Evolutionary conservation across 1,140 invertebrate species (phyloP).

Genomic region (Calephelis nemesis): DNA sequence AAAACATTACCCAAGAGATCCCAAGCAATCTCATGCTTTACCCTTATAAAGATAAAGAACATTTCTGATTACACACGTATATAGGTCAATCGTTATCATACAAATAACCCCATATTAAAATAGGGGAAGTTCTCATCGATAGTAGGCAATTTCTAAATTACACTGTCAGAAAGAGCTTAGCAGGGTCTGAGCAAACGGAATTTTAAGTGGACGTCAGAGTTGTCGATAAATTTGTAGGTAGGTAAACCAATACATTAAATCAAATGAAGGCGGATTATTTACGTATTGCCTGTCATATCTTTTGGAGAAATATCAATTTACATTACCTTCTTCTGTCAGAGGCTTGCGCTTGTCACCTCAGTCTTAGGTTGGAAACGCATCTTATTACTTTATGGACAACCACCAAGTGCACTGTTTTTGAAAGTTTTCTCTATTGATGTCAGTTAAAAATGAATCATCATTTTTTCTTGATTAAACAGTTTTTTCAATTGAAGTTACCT

Average conservation of each 20-base stretch:
- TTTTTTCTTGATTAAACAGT: too few species aligned
- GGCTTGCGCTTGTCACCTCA: too few species aligned
- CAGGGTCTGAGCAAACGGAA: constrained; percentile 5
- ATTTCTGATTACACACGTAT: constrained; percentile 14
- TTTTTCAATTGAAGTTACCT: too few species aligned
- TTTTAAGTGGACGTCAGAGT: constrained; percentile 8
- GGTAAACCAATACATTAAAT: not conserved
- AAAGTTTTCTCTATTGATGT: too few species aligned
- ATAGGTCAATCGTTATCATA: constrained; percentile 31
- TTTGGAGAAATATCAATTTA: too few species aligned
- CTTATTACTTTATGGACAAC: too few species aligned
- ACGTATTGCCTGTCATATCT: too few species aligned
- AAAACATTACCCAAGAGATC: constrained; percentile 18
- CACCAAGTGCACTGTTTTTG: too few species aligned
- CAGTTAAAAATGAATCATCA: too few species aligned
- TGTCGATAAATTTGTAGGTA: not conserved
- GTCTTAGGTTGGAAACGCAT: too few species aligned
- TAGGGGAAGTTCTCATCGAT: constrained; percentile 25
- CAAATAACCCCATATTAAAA: constrained; percentile 17
- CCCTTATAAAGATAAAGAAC: constrained; percentile 20
- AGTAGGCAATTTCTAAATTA: constrained; percentile 33
- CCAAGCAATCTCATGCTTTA: constrained; percentile 22
- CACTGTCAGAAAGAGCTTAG: constrained; percentile 14
- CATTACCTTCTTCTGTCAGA: too few species aligned
- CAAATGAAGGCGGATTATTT: too few species aligned